Percentiles rank a stretch among this genome's conserved stretches.
Conservation (phyloP, 2,113 vertebrate genomes). For the Lepidothrix coronata region DNA sequence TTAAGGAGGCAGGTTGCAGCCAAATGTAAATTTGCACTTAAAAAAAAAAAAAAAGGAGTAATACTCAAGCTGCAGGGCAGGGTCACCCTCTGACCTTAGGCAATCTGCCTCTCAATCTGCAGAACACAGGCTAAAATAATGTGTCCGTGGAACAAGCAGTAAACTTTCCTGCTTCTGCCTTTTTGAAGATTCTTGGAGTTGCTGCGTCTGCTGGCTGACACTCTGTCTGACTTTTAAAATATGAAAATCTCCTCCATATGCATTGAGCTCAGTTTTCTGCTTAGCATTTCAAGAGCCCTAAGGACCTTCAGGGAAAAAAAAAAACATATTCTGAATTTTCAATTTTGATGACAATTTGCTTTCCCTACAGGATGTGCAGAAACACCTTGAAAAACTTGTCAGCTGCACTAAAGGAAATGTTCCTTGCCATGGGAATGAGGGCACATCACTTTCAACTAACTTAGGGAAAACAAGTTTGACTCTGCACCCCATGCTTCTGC, state of each 20-base stretch:
- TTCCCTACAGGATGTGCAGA: slow-evolving; percentile 50
- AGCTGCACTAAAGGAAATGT: slow-evolving; percentile 2
- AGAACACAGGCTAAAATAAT: slow-evolving; percentile 45
- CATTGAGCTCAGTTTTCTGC: slow-evolving; percentile 53
- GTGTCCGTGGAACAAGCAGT: neutral
- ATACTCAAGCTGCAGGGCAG: slow-evolving; percentile 46
- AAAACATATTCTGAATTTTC: slow-evolving; percentile 57
- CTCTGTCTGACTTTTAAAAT: slow-evolving; percentile 65
- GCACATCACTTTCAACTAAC: slow-evolving; percentile 33
- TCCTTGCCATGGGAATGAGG: slow-evolving; percentile 39
- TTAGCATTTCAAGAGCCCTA: slow-evolving; percentile 75
- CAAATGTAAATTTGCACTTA: slow-evolving; percentile 62
- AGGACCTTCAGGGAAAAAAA: slow-evolving; percentile 59
- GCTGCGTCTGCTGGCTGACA: slow-evolving; percentile 22
- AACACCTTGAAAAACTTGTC: slow-evolving; percentile 63
- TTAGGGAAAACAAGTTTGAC: neutral
- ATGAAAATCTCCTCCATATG: slow-evolving; percentile 66
- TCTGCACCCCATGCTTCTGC: neutral
- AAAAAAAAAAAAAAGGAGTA: neutral
- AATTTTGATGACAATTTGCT: slow-evolving; percentile 71
- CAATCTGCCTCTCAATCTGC: slow-evolving; percentile 41
- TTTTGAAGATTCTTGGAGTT: slow-evolving; percentile 68
- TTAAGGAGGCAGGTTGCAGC: slow-evolving; percentile 55
- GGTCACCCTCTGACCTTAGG: slow-evolving; percentile 63
- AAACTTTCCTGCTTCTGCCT: slow-evolving; percentile 58